Conservation (phyloP, 2,888 invertebrate species). For the Amphimallon solstitiale region DNA sequence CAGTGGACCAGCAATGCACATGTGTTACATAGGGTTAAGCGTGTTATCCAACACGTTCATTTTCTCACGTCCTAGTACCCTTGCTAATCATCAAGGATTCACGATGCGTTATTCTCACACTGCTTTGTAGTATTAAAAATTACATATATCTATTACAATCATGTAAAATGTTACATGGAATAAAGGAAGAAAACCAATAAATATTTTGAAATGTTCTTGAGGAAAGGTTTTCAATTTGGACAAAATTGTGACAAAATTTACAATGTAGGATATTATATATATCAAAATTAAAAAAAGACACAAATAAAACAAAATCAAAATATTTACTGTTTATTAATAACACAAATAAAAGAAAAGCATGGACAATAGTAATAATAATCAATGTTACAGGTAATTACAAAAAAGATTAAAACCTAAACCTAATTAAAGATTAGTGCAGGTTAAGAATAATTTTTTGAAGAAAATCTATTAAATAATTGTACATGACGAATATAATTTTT, state of each 20-base stretch:
- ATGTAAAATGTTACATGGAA: no score
- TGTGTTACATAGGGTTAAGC: no score
- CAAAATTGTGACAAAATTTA: background rate
- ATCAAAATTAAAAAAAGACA: constrained; percentile 47
- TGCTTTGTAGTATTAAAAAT: no score
- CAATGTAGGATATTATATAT: background rate
- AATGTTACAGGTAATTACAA: constrained; percentile 43
- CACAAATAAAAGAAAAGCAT: constrained; percentile 35
- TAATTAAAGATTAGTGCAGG: background rate
- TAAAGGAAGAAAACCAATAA: constrained; percentile 59
- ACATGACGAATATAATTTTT: background rate
- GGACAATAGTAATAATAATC: constrained; percentile 43
- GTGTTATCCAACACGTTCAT: no score
- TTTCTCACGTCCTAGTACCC: no score
- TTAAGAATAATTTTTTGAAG: background rate
- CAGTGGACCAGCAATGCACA: no score
- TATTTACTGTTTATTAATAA: constrained; percentile 64
- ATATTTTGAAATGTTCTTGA: constrained; percentile 52
- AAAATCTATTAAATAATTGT: background rate
- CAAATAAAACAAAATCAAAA: constrained; percentile 58
- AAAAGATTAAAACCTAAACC: constrained; percentile 27
- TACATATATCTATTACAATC: no score
- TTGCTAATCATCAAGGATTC: no score
- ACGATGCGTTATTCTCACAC: no score
- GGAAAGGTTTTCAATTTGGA: constrained; percentile 24